phyloP scores from a whole-genome alignment of 1,140 invertebrate genomes.

The Mycetomoellerius zeteki region DNA sequence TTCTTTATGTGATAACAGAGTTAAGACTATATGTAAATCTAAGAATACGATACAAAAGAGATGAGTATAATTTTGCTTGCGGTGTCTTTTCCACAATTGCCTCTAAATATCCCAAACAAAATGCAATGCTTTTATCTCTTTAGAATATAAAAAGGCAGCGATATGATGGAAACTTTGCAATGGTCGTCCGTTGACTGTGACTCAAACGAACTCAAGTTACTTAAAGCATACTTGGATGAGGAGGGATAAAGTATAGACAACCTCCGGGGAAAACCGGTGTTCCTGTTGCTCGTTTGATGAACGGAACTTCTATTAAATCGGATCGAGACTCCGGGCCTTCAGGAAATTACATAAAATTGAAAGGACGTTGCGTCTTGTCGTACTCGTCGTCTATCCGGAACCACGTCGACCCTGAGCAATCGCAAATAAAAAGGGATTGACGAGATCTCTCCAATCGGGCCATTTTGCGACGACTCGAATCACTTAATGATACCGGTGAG shows the following conservation, averaged over 20 bases:
- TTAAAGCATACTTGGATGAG: slow-evolving; percentile 49
- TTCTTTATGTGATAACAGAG: neutral
- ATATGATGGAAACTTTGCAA: slow-evolving; percentile 20
- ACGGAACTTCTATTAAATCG: slow-evolving; percentile 78
- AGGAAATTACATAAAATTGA: slow-evolving; percentile 81
- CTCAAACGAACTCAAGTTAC: slow-evolving; percentile 49
- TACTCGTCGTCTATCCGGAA: slow-evolving; percentile 30
- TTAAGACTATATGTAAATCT: neutral
- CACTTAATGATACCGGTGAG: slow-evolving; percentile 56
- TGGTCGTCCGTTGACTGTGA: slow-evolving; percentile 13
- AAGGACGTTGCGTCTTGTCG: slow-evolving; percentile 65
- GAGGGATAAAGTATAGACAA: slow-evolving; percentile 17
- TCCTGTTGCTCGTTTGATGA: slow-evolving; percentile 78
- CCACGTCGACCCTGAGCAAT: slow-evolving; percentile 25
- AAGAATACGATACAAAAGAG: neutral
- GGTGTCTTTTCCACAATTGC: slow-evolving; percentile 21
- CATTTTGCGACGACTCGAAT: slow-evolving; percentile 62
- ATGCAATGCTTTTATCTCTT: slow-evolving; percentile 1
- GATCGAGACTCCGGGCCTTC: slow-evolving; percentile 66
- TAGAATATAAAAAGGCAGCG: slow-evolving; percentile 34
- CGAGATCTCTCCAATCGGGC: slow-evolving; percentile 44
- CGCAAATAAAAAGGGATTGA: slow-evolving; percentile 50
- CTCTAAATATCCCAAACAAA: slow-evolving; percentile 13
- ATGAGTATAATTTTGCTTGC: neutral
- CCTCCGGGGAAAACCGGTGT: slow-evolving; percentile 45